Percentiles rank a stretch among this genome's conserved stretches.
phyloP scores from a whole-genome alignment of 1,140 invertebrate species.

The Brachionus manjavacas region DNA sequence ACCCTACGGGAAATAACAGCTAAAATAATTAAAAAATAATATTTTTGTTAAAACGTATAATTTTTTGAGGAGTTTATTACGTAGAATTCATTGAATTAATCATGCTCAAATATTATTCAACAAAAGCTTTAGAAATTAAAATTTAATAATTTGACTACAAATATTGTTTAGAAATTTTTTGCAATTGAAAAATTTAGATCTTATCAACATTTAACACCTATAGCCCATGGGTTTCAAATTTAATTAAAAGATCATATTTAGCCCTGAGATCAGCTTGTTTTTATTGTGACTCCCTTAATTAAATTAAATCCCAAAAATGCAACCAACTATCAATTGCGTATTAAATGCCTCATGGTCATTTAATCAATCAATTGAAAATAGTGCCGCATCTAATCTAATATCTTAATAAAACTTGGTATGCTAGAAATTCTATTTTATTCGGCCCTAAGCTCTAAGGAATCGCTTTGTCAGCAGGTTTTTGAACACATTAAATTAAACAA shows the following conservation, averaged over 20 bases:
- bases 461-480: neutral
- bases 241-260: conserved; percentile 30
- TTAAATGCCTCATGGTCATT: neutral
- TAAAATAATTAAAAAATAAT: conserved; percentile 37
- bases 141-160: neutral
- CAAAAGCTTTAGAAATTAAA: neutral
- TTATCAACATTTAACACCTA: conserved; percentile 21
- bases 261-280: neutral
- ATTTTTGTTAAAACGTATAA: conserved; percentile 25
- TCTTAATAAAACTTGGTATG: neutral
- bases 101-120: neutral
- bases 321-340: neutral
- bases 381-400: neutral
- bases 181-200: neutral
- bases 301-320: conserved; percentile 6
- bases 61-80: conserved; percentile 10
- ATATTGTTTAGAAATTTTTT: neutral
- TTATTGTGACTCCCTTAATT: conserved; percentile 15
- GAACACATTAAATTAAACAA: neutral
- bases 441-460: neutral
- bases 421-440: neutral
- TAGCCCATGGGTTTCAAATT: neutral
- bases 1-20: conserved; percentile 26
- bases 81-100: neutral
- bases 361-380: neutral